A percentile compares a stretch with the other conserved stretches of the same genome.
Evolutionary conservation across 2,797 vertebrate genomes (phyloP).

Genomic region (Esox lucius): DNA sequence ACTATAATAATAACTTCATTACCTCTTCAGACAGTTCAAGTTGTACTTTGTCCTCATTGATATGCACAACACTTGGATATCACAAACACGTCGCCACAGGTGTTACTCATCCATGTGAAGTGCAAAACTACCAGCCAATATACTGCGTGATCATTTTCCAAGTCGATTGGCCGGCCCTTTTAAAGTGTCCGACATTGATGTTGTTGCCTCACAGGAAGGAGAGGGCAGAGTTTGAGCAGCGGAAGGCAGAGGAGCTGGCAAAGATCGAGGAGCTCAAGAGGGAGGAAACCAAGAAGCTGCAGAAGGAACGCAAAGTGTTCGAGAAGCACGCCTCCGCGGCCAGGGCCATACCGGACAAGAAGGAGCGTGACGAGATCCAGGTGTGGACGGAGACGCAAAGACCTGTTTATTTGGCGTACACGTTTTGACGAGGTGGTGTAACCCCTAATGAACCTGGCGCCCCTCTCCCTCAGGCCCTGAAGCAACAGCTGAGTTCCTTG

Average conservation of each 20-base stretch:
- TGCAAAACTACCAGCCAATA: too few relatives aligned
- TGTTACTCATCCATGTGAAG: too few relatives aligned
- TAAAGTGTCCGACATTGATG: too few relatives aligned
- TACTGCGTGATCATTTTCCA: too few relatives aligned
- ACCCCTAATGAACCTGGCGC: too few relatives aligned
- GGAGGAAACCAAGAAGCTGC: slow-evolving; percentile 87
- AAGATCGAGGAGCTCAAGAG: slow-evolving; percentile 88
- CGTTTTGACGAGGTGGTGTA: neutral
- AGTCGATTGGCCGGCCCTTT: too few relatives aligned
- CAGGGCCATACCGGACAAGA: slow-evolving; percentile 92
- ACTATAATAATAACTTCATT: too few relatives aligned
- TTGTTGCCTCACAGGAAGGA: slow-evolving; percentile 77
- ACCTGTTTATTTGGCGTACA: neutral
- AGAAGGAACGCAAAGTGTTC: slow-evolving; percentile 90
- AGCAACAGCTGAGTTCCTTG: slow-evolving; percentile 84
- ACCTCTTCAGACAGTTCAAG: too few relatives aligned
- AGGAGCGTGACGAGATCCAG: slow-evolving; percentile 94
- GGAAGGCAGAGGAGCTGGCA: slow-evolving; percentile 78
- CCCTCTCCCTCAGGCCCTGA: slow-evolving; percentile 75
- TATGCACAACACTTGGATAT: neutral
- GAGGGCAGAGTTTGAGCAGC: slow-evolving; percentile 82
- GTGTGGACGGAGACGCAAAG: slow-evolving; percentile 59
- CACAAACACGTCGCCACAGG: too few relatives aligned
- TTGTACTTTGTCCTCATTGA: too few relatives aligned
- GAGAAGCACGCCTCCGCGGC: slow-evolving; percentile 84